Percentiles rank a stretch among this genome's conserved stretches.
Conservation (phyloP, 2,797 vertebrate species). For the Sarcoramphus papa region DNA sequence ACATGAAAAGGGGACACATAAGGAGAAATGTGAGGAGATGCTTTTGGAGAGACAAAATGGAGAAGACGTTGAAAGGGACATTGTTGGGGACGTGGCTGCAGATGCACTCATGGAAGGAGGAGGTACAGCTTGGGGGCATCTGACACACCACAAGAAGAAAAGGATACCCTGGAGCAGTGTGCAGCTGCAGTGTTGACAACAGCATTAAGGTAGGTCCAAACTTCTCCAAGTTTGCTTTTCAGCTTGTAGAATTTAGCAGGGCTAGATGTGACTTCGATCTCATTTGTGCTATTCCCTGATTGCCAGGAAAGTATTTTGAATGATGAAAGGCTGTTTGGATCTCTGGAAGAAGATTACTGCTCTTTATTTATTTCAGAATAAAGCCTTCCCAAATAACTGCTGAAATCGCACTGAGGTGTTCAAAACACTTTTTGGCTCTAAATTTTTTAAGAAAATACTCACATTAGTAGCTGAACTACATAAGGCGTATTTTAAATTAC, state of each 20-base stretch:
- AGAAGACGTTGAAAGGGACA: not conserved
- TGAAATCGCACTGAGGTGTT: not conserved
- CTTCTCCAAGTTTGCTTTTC: not conserved
- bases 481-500: constrained; percentile 40
- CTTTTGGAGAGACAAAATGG: not conserved
- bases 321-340: not conserved
- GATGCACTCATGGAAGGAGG: not conserved
- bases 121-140: not conserved
- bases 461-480: not conserved
- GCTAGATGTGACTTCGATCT: not conserved
- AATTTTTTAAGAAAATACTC: not conserved
- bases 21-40: not conserved
- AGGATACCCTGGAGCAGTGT: not conserved
- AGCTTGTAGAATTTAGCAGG: not conserved
- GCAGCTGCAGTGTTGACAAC: not conserved
- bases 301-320: not conserved
- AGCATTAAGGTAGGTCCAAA: not conserved
- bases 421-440: not conserved
- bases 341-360: not conserved
- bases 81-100: not conserved
- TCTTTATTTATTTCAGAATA: not conserved
- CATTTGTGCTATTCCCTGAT: not conserved
- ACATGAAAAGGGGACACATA: not conserved
- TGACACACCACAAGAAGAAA: not conserved
- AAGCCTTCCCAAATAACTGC: not conserved